A percentile compares a stretch with the other conserved stretches of the same genome.
These are phyloP conservation scores for human (Homo sapiens) DNA, from an alignment of 2,113 vertebrate species.

Conservation along the genomic window GRCh38 chr6:165989001-165989500, in stretches of 20 bases:
- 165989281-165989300: background rate
- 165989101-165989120: background rate
- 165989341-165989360: accelerated
- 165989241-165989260: accelerated
- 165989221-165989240: background rate
- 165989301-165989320: background rate
- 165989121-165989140: background rate
- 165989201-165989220: background rate
- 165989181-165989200: background rate
- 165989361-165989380: too few relatives aligned
- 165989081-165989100: accelerated
- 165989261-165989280: accelerated
- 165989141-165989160: accelerated
- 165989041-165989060: accelerated
- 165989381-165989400: background rate
- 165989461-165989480: accelerated
- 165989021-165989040: accelerated
- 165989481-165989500: background rate
- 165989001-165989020: background rate
- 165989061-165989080: background rate
- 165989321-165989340: background rate
- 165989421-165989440: accelerated
- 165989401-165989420: accelerated
- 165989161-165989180: accelerated
- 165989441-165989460: background rate